These are phyloP conservation scores for Peromyscus nudipes DNA, from an alignment of 2,797 vertebrate species.

Conservation along the genomic window DNA sequence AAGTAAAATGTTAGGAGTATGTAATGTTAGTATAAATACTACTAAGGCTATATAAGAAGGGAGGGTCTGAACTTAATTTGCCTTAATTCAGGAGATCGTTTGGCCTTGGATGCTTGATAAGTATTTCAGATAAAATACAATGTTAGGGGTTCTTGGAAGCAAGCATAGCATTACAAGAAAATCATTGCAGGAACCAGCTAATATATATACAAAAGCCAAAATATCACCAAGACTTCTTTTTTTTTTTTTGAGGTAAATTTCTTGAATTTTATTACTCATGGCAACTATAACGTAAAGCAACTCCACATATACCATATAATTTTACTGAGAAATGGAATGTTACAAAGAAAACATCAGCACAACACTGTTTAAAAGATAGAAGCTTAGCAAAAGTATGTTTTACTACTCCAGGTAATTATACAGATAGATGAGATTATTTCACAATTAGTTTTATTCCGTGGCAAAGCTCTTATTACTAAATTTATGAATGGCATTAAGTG, in stretches of 20 bases:
- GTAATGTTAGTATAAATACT: no score
- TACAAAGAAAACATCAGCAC: background rate
- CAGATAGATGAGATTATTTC: background rate
- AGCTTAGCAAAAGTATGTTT: background rate
- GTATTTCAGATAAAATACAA: no score
- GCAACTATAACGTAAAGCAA: background rate
- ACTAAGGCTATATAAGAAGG: no score
- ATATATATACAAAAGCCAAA: no score
- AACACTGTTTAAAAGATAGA: background rate
- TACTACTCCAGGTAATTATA: background rate
- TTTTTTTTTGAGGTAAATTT: background rate
- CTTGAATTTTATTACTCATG: conserved; percentile 11
- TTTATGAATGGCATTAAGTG: background rate
- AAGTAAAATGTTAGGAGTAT: no score
- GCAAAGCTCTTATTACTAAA: background rate
- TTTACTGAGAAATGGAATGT: background rate
- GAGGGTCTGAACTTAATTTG: no score
- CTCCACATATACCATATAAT: background rate
- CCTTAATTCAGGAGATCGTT: no score
- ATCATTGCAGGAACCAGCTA: no score
- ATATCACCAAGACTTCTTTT: no score
- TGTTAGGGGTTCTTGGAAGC: no score
- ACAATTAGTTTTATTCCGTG: background rate
- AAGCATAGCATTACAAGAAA: no score
- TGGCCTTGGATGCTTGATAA: no score